Evolutionary conservation across 1,140 invertebrate species (phyloP).

Genomic region (Ectropis grisescens): DNA sequence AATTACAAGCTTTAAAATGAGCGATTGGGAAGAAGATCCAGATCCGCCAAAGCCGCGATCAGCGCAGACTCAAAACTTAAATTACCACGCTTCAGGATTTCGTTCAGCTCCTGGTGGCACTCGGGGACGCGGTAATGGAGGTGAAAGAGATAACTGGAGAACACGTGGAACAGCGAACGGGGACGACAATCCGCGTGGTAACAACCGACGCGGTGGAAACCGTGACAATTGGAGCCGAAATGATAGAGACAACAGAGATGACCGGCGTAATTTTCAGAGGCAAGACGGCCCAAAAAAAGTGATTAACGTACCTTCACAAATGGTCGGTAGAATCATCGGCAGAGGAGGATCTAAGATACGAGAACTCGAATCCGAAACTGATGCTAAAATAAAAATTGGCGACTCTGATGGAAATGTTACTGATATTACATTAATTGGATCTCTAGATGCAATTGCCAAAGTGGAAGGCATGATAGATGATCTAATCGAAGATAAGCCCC

Average conservation of each 20-base stretch:
- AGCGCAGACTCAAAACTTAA: too few species aligned
- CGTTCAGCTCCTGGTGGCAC: too few species aligned
- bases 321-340: slow-evolving; percentile 69
- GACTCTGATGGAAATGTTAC: slow-evolving; percentile 50
- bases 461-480: slow-evolving; percentile 72
- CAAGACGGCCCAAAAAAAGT: slow-evolving; percentile 29
- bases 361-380: slow-evolving; percentile 73
- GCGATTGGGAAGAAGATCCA: too few species aligned
- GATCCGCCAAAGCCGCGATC: not conserved
- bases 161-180: slow-evolving; percentile 14
- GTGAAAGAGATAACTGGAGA: slow-evolving; percentile 11
- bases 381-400: slow-evolving; percentile 49
- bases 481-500: slow-evolving; percentile 46
- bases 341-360: slow-evolving; percentile 82
- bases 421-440: slow-evolving; percentile 68
- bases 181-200: too few species aligned
- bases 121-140: too few species aligned
- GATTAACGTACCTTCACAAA: slow-evolving; percentile 39
- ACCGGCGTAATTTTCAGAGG: not conserved
- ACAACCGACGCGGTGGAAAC: slow-evolving; percentile 28
- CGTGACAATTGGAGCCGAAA: not conserved
- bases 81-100: too few species aligned
- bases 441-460: slow-evolving; percentile 61
- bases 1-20: too few species aligned
- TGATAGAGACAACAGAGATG: slow-evolving; percentile 8